phyloP scores from a whole-genome alignment of 1,140 invertebrate genomes.

The Portunus trituberculatus region DNA sequence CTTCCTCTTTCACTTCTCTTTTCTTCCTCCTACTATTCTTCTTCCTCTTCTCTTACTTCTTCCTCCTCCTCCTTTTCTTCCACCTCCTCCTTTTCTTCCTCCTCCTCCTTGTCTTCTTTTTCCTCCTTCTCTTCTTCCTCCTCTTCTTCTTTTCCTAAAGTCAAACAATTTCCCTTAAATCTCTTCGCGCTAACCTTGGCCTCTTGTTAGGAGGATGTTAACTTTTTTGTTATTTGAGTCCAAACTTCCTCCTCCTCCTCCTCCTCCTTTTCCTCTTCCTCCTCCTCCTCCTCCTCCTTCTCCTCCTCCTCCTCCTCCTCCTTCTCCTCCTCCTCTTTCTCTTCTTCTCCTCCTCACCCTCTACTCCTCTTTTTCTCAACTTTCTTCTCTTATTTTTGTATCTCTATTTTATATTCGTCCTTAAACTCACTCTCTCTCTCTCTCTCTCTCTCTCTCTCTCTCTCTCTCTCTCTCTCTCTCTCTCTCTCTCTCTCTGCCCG shows the following conservation, averaged over 20 bases:
- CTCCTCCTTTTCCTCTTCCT: background rate
- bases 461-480: background rate
- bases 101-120: too few relatives aligned
- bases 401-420: background rate
- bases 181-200: too few relatives aligned
- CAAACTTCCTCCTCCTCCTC: background rate
- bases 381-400: background rate
- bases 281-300: background rate
- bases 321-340: background rate
- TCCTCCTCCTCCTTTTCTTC: too few relatives aligned
- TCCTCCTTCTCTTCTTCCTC: too few relatives aligned
- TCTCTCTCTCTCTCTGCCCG: background rate
- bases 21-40: too few relatives aligned
- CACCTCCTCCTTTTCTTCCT: too few relatives aligned
- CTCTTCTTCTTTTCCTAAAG: too few relatives aligned
- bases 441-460: background rate
- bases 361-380: background rate
- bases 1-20: too few relatives aligned
- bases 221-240: too few relatives aligned
- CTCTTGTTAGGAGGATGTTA: too few relatives aligned
- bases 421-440: background rate
- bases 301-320: background rate
- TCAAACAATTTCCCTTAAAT: too few relatives aligned
- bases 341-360: background rate
- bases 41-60: too few relatives aligned